Base-by-base conservation (phyloP, 2,113 vertebrate species). In the Rutilus rutilus region DNA sequence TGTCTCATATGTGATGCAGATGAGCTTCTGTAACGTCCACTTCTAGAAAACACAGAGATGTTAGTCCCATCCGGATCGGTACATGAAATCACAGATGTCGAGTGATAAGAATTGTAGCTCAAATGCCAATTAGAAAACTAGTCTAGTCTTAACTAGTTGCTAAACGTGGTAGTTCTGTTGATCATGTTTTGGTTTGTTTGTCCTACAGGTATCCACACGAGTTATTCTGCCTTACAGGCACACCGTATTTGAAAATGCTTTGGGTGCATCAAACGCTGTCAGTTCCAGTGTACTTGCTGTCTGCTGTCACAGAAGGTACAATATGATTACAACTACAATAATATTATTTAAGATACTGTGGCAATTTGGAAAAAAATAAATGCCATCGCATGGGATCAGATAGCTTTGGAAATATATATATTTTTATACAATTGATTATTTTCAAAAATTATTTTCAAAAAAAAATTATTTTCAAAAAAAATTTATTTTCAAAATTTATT, bases 291-390 rank as follows among this genome's bases (percentile, higher is more conserved):
- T 98, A 97, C 85, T 91, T 96, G 15, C 89, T 97, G 83, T 96
- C 97, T 23, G 96, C 95, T 78, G 87, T 96, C 25, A 94, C 94
- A 82, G 95, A 99, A 97, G 97, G 98, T 99, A 95, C 91, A 88
- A 47, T 25, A 64, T 50, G 17, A 74, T 25, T 17, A 36, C 2
- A 6, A 76, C 5, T 27, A 8, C 42, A 74, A 25, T 74, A 2
- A 12, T 69, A 69, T 69, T 69, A 67, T 36, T 36, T 67, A 36
- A 3, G 30, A 30, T 30, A 65, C 30, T 65, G 1, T 65, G 64
- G 33, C 15, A 67, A 17, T 67, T 67, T 65, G 2, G 8, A 33
- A 69, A 69, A 36, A 69, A 8, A 21, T 2, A 36, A 67, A 69
- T 21, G 8, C 19, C 33, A 12, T 39, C 19, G 39, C 8, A 71